Conservation (phyloP, 2,113 vertebrate species). For the Ailuropoda melanoleuca region DNA sequence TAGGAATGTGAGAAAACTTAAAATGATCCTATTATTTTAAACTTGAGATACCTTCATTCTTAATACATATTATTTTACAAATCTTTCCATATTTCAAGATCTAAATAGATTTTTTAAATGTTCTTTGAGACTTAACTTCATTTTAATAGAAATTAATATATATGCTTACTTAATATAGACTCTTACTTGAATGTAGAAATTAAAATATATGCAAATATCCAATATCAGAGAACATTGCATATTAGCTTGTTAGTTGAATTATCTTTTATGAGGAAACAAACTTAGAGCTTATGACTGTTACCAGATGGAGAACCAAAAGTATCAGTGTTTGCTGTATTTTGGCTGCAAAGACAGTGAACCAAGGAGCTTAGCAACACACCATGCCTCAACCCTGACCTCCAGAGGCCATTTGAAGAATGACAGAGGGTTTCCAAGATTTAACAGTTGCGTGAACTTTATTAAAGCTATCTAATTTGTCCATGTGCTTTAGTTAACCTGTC, state of each 20-base stretch:
- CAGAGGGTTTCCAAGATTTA: neutral
- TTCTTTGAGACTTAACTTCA: slow-evolving; percentile 12
- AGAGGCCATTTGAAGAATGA: slow-evolving; percentile 44
- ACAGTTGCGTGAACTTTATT: neutral
- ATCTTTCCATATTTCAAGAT: slow-evolving; percentile 54
- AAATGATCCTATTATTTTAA: slow-evolving; percentile 72
- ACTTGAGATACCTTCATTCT: slow-evolving; percentile 49
- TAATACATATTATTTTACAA: slow-evolving; percentile 58
- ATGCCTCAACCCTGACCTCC: slow-evolving; percentile 63
- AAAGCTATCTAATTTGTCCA: neutral
- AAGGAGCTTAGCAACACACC: neutral
- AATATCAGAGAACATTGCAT: slow-evolving; percentile 2
- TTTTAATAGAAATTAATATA: slow-evolving; percentile 66
- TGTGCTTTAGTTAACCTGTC: neutral
- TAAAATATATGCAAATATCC: neutral
- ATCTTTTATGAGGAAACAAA: slow-evolving; percentile 1
- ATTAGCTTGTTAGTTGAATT: slow-evolving; percentile 22
- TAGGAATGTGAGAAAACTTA: slow-evolving; percentile 54
- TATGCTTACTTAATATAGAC: neutral
- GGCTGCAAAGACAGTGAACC: neutral
- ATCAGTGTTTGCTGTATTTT: neutral
- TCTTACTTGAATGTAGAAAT: neutral
- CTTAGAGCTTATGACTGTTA: slow-evolving; percentile 16
- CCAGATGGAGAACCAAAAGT: neutral
- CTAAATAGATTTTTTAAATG: neutral